These are phyloP conservation scores for Cheilosia vernalis DNA, from an alignment of 2,888 invertebrate genomes.

Conservation along the genomic window DNA sequence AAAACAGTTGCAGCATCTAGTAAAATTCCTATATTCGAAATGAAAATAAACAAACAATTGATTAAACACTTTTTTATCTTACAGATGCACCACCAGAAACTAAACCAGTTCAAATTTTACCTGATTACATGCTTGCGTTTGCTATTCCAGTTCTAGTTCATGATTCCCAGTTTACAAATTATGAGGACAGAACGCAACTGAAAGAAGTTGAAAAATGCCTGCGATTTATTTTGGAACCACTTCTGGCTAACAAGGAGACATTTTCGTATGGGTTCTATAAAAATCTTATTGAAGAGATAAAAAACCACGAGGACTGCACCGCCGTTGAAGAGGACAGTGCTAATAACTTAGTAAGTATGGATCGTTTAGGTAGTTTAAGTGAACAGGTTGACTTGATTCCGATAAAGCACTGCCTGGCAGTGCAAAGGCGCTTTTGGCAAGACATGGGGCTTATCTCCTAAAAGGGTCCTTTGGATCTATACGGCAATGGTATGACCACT, in stretches of 20 bases:
- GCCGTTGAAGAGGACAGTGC: slow-evolving; percentile 92
- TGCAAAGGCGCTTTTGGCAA: too few species aligned
- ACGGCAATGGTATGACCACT: too few species aligned
- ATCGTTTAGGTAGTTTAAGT: neutral
- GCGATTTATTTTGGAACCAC: slow-evolving; percentile 97
- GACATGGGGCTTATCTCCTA: too few species aligned
- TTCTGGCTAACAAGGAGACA: slow-evolving; percentile 96
- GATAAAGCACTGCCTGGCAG: too few species aligned
- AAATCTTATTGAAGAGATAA: slow-evolving; percentile 96
- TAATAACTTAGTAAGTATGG: slow-evolving; percentile 90
- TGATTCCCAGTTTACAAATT: slow-evolving; percentile 91
- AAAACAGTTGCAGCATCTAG: slow-evolving; percentile 89
- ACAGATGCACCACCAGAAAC: slow-evolving; percentile 77
- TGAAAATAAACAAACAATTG: neutral
- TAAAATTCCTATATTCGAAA: slow-evolving; percentile 62
- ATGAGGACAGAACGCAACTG: slow-evolving; percentile 90
- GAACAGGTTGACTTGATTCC: too few species aligned
- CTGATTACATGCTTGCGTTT: slow-evolving; percentile 98
- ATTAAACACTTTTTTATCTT: neutral
- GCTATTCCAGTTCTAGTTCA: slow-evolving; percentile 98
- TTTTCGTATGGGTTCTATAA: slow-evolving; percentile 98
- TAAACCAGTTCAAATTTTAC: slow-evolving; percentile 94
- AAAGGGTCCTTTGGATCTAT: too few species aligned
- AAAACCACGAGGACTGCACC: slow-evolving; percentile 94
- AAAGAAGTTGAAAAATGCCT: slow-evolving; percentile 93